Evolutionary conservation across 2,888 invertebrate species (phyloP), one percentile per base, ranked within the genome.

Genomic region (Reticulitermes lucifugus): DNA sequence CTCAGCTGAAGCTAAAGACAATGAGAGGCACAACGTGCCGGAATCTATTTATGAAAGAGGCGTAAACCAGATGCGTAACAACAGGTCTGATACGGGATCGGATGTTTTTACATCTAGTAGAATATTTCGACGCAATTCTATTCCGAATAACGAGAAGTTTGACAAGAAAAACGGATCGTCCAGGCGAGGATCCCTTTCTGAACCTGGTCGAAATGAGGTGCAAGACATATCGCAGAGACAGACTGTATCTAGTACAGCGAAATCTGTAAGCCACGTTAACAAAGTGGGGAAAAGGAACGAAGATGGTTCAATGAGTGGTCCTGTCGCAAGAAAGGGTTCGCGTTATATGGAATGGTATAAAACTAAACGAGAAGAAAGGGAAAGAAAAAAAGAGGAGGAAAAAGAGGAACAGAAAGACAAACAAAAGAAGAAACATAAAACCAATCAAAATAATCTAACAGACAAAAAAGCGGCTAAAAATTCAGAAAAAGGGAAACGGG

Each of bases 271-370:
- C 1, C 84, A 84, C 2, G 14, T 79, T 29, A 84, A 51, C 60
- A 21, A 22, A 21, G 60, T 43, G 29, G 73, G 46, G 21, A 73
- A 81, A 12, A 18, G 2, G 21, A 43, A 43, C 12, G 77, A 77
- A 21, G 77, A 80, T 18, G 75, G 81, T 14, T 55, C 51, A 70
- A 25, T 71, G 29, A 85, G 29, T 60, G 83, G 77, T 22, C 46
- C 85, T 43, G 79, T 60, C 10, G 41, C 35, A 90, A 89, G 85
- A 90, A 89, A 29, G 73, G 80, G 80, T 89, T 89, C 95, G 2
- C 92, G 95, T 86, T 96, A 96, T 88, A 96, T 96, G 96, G 95
- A 96, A 88, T 96, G 96, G 96, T 96, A 96, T 88, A 92, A 91
- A 87, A 94, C 93, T 81, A 94, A 94, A 89, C 94, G 93, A 88